phyloP scores from a whole-genome alignment of 2,888 invertebrate genomes.

The Agrotis exclamationis region DNA sequence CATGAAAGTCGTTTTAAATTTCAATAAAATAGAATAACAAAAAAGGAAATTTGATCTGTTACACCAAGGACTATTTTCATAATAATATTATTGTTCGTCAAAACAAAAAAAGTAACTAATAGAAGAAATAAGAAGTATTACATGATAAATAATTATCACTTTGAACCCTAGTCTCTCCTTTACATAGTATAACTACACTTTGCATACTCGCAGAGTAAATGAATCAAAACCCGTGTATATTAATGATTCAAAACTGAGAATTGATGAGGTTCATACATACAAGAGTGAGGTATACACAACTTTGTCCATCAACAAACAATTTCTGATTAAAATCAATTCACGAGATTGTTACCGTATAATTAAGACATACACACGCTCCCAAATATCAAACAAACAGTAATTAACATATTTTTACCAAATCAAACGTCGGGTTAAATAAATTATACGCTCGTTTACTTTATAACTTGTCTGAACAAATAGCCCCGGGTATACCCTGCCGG shows the following conservation, averaged over 20 bases:
- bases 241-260: background rate
- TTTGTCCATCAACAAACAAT: conserved; percentile 42
- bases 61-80: too few species aligned
- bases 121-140: too few species aligned
- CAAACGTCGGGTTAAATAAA: conserved; percentile 65
- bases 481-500: conserved; percentile 40
- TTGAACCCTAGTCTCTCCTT: too few species aligned
- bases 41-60: too few species aligned
- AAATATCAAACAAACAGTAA: conserved; percentile 58
- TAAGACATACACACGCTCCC: conserved; percentile 32
- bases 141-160: too few species aligned
- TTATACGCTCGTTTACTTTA: conserved; percentile 66
- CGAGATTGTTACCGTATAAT: conserved; percentile 24
- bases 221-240: background rate
- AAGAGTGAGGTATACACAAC: conserved; percentile 20
- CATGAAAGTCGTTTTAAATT: too few species aligned
- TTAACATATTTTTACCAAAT: conserved; percentile 66
- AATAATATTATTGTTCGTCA: too few species aligned
- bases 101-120: too few species aligned
- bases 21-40: too few species aligned
- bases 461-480: conserved; percentile 65
- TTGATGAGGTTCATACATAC: conserved; percentile 13
- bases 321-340: conserved; percentile 26
- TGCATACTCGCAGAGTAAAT: background rate
- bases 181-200: too few species aligned